Percentiles rank a stretch among this genome's conserved stretches.
Evolutionary conservation across 2,797 vertebrate genomes (phyloP).

Genomic region (Moxostoma hubbsi): DNA sequence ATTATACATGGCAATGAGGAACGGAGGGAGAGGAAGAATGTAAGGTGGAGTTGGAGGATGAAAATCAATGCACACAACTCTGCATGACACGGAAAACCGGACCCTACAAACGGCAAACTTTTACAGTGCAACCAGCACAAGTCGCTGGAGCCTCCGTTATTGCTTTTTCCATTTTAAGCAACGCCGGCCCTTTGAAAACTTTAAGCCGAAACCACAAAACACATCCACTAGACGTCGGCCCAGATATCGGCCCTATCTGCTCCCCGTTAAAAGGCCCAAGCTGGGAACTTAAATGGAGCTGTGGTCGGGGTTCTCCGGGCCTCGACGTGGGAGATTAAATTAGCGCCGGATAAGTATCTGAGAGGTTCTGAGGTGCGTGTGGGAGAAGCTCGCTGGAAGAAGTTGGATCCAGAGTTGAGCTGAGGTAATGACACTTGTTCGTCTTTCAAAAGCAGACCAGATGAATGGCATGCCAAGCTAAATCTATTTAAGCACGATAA

Average conservation of each 20-base stretch:
- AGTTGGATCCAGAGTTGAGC: slow-evolving; percentile 22
- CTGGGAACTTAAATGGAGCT: slow-evolving; percentile 44
- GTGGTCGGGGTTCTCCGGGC: slow-evolving; percentile 34
- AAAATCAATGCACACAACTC: slow-evolving; percentile 58
- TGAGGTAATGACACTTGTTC: slow-evolving; percentile 37
- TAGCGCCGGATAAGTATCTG: slow-evolving; percentile 44
- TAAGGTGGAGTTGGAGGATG: slow-evolving; percentile 32
- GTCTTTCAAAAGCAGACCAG: slow-evolving; percentile 29
- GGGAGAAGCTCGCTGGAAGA: neutral
- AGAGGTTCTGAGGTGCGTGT: slow-evolving; percentile 10
- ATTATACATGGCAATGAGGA: neutral
- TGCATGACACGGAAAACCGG: slow-evolving; percentile 8
- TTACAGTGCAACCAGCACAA: slow-evolving; percentile 4
- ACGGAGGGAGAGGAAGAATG: neutral
- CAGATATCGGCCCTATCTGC: slow-evolving; percentile 29
- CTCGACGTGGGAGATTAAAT: slow-evolving; percentile 29
- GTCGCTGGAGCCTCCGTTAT: slow-evolving; percentile 23
- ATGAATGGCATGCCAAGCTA: slow-evolving; percentile 27
- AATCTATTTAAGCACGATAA: slow-evolving; percentile 46
- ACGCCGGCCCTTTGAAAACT: slow-evolving; percentile 16
- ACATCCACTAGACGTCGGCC: slow-evolving; percentile 27
- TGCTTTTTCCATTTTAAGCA: slow-evolving; percentile 35
- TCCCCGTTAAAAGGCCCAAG: slow-evolving; percentile 38
- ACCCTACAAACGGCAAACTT: slow-evolving; percentile 12
- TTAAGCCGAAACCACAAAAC: slow-evolving; percentile 36